These are phyloP conservation scores for Ceuthmochares aereus DNA, from an alignment of 2,113 vertebrate species.

Conservation along the genomic window DNA sequence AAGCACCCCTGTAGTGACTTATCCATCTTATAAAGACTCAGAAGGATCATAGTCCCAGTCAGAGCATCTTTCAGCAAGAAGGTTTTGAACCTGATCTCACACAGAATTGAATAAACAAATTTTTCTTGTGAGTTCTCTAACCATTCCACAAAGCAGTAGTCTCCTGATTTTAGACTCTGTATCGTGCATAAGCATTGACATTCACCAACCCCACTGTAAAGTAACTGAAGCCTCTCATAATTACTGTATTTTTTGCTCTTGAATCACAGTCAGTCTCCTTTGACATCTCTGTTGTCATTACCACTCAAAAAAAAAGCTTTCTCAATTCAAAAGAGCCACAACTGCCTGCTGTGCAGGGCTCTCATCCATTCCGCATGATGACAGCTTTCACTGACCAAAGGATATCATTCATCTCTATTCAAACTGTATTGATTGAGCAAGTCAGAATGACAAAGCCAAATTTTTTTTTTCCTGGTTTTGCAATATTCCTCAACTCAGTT, in stretches of 20 bases:
- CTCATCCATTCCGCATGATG: neutral
- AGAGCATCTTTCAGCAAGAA: neutral
- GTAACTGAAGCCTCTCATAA: neutral
- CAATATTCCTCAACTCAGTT: neutral
- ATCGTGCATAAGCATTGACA: neutral
- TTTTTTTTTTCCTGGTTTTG: neutral
- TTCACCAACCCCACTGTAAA: neutral
- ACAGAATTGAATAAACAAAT: neutral
- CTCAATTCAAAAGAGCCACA: neutral
- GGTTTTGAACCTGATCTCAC: neutral
- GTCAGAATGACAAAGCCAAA: neutral
- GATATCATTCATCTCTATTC: neutral
- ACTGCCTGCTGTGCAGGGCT: neutral
- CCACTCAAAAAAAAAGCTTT: neutral
- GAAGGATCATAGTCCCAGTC: neutral
- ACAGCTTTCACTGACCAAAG: neutral
- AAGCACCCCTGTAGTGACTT: neutral
- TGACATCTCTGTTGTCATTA: neutral
- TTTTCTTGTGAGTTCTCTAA: neutral
- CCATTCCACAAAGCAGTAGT: neutral
- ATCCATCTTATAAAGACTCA: neutral
- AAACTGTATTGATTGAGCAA: neutral
- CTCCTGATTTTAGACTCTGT: neutral
- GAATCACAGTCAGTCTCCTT: neutral
- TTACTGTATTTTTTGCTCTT: neutral